Base-by-base conservation (phyloP, 1,140 invertebrate species). In the Zaprionus camerounensis region DNA sequence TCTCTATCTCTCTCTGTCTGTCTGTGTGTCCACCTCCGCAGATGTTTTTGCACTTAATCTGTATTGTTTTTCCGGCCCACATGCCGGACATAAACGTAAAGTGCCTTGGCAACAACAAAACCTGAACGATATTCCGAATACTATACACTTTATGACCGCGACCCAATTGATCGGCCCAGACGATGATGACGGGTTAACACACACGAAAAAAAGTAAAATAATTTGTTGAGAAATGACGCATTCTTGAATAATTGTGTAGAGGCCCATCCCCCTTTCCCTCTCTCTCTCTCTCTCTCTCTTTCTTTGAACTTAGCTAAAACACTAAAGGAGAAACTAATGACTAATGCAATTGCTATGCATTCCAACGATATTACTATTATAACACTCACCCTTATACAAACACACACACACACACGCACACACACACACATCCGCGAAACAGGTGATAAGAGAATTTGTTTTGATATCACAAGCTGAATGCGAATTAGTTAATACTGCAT, bases 11-110 rank as follows among this genome's bases (percentile, higher is more conserved):
- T 20, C 3, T 22, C 6, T 12, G n/a, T 24, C 20, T 51, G 46
- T 51, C 46, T 24, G 56, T 44, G 26, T 61, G 65, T 73, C 71
- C 56, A 81, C 80, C 59, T 78, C 68, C 63, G 73, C 68, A 67
- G 76, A 78, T 46, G 66, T 74, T 74, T 91, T 87, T 57, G 65
- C 82, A 38, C 71, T 91, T 46, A 87, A 91, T 86, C 80, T 78
- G 46, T 68, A 82, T 74, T 82, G 68, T 58, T 91, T 91, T 81
- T 68, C 77, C 80, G 31, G 58, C 77, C 57, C 71, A 78, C 59
- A 90, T 83, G 79, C 85, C 83, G 57, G 83, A 87, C 65, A 82
- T 87, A 74, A 82, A 74, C 46, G 64, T 36, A 12, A 22, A 49
- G 46, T 22, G 44, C 24, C 64, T 58, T 71, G 58, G 72, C 76